Percentiles rank a stretch among this genome's conserved stretches.
These are phyloP conservation scores for Loriculus beryllinus DNA, from an alignment of 2,797 vertebrate genomes.

Conservation along the genomic window DNA sequence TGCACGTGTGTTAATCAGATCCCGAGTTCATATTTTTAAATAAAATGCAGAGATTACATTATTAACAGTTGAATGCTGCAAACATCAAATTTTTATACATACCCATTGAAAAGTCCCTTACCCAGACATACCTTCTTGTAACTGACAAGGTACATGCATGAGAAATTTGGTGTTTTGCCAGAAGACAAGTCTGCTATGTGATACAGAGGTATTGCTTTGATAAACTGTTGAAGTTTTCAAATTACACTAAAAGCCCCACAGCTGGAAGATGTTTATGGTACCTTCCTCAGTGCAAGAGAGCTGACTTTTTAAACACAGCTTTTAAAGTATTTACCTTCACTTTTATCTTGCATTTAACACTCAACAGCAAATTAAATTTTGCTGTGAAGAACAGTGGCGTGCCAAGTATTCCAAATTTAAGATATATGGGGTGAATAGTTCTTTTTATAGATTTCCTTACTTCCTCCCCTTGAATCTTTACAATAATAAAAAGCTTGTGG, in stretches of 20 bases:
- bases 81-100: background rate
- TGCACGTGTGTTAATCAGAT: background rate
- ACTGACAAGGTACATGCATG: background rate
- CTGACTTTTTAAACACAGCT: slow-evolving; percentile 11
- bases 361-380: slow-evolving; percentile 53
- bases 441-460: slow-evolving; percentile 32
- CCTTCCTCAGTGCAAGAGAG: slow-evolving; percentile 17
- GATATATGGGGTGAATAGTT: slow-evolving; percentile 21
- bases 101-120: background rate
- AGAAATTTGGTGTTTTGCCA: background rate
- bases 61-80: background rate
- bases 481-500: slow-evolving; percentile 46
- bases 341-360: slow-evolving; percentile 59
- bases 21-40: background rate
- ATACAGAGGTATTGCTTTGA: slow-evolving; percentile 24
- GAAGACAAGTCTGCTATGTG: background rate
- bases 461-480: slow-evolving; percentile 32
- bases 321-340: slow-evolving; percentile 48
- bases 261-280: slow-evolving; percentile 43
- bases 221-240: slow-evolving; percentile 31
- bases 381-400: background rate
- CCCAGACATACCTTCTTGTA: background rate
- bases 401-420: slow-evolving; percentile 37
- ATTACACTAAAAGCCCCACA: slow-evolving; percentile 21
- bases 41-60: background rate